Conservation (phyloP, 2,797 vertebrate species). For the Zalophus californianus region DNA sequence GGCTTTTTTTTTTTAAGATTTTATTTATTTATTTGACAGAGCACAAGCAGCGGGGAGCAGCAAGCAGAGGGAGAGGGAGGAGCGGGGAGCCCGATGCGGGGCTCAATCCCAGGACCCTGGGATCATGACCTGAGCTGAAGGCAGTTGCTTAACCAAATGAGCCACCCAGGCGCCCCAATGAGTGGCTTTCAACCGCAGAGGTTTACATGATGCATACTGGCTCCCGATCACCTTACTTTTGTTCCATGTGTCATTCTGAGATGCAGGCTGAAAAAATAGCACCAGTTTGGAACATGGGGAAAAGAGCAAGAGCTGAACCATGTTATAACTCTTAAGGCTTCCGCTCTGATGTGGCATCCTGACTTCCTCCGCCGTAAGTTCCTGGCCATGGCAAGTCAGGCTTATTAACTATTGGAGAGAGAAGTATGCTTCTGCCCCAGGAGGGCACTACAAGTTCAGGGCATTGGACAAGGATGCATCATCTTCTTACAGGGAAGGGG, state of each 20-base stretch:
- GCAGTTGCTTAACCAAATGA: too few species aligned
- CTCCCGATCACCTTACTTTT: not conserved
- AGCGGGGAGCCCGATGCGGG: too few species aligned
- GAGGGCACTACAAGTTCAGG: not conserved
- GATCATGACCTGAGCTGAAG: too few species aligned
- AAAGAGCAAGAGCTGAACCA: not conserved
- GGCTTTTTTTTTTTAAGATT: not conserved
- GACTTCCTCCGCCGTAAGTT: not conserved
- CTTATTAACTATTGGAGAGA: not conserved
- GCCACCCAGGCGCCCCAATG: not conserved
- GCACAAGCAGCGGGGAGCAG: too few species aligned
- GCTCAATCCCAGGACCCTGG: too few species aligned
- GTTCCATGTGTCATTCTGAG: not conserved
- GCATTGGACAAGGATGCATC: too few species aligned
- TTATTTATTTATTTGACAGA: too few species aligned
- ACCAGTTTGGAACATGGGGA: too few species aligned
- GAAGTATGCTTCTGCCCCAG: not conserved
- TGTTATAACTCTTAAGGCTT: not conserved
- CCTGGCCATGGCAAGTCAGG: not conserved
- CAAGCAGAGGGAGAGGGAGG: too few species aligned
- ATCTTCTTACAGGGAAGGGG: not conserved
- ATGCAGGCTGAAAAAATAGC: not conserved
- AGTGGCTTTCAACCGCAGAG: not conserved
- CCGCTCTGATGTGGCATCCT: not conserved
- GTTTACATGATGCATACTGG: not conserved